phyloP scores from a whole-genome alignment of 2,888 invertebrate genomes.

The Erpobdella octoculata region DNA sequence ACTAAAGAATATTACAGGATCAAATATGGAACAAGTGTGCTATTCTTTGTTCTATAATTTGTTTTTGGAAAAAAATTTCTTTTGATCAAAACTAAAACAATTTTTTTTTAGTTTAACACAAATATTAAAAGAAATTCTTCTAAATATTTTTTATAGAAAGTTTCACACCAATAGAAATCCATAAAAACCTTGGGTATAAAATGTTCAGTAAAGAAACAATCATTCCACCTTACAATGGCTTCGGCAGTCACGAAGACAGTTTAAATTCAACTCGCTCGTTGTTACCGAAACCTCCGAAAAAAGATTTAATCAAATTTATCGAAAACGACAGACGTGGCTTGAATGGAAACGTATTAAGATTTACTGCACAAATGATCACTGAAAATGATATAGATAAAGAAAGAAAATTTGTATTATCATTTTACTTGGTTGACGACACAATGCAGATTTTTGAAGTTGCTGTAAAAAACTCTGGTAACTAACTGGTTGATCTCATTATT shows the following conservation, averaged over 20 bases:
- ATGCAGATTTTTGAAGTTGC: conserved; percentile 51
- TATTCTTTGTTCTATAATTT: no score
- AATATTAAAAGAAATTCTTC: neutral
- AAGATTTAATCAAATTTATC: conserved; percentile 69
- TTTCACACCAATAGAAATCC: neutral
- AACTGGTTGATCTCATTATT: no score
- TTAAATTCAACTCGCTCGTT: conserved; percentile 76
- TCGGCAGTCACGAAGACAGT: conserved; percentile 79
- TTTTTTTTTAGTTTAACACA: no score
- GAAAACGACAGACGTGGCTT: conserved; percentile 66
- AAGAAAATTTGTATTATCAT: conserved; percentile 51
- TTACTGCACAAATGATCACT: conserved; percentile 67
- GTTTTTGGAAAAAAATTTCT: no score
- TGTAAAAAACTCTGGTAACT: conserved; percentile 50
- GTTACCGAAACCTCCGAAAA: conserved; percentile 68
- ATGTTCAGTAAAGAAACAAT: neutral
- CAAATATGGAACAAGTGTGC: conserved; percentile 56
- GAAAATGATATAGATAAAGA: conserved; percentile 50
- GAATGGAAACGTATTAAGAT: conserved; percentile 70
- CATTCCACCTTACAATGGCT: conserved; percentile 81
- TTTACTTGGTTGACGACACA: conserved; percentile 52
- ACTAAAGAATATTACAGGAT: conserved; percentile 75
- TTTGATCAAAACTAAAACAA: no score
- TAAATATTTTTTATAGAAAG: neutral
- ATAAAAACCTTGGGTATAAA: neutral